Percentiles rank a stretch among this genome's conserved stretches.
Evolutionary conservation across 2,888 invertebrate species (phyloP).

Genomic region (Nematopogon swammerdamellus): DNA sequence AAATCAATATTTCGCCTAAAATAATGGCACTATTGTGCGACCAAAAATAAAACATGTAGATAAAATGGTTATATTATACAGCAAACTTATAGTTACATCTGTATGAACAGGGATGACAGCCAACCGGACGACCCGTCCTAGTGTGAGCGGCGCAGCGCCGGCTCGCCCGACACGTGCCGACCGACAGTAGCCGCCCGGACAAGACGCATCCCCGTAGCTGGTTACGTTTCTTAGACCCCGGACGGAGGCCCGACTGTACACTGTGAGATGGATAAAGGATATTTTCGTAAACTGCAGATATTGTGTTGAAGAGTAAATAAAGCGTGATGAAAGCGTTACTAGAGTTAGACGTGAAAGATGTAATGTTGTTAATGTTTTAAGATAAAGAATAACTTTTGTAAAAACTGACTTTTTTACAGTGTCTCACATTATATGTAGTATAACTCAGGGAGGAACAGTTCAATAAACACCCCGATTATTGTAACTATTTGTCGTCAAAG

Average conservation of each 20-base stretch:
- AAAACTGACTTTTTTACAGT: constrained; percentile 64
- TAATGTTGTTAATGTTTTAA: constrained; percentile 63
- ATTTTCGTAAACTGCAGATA: constrained; percentile 42
- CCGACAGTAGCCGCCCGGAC: too few relatives aligned
- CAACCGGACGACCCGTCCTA: background rate
- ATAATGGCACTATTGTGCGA: too few relatives aligned
- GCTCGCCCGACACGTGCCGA: background rate
- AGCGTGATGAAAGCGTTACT: constrained; percentile 51
- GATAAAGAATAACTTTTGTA: constrained; percentile 65
- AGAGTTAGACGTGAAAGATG: constrained; percentile 53
- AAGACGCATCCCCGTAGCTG: background rate
- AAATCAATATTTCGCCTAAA: too few relatives aligned
- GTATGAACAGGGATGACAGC: background rate
- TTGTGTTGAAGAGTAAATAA: constrained; percentile 30
- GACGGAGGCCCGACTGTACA: background rate
- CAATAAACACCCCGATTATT: constrained; percentile 53
- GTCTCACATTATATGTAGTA: constrained; percentile 59
- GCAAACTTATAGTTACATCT: too few relatives aligned
- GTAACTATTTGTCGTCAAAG: constrained; percentile 59
- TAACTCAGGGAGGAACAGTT: constrained; percentile 36
- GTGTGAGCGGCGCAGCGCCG: background rate
- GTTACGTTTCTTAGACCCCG: background rate
- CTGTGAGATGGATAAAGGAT: constrained; percentile 18
- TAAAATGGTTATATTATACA: too few relatives aligned
- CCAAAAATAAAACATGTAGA: too few relatives aligned